Conservation (phyloP, 2,888 invertebrate species). For the Drosophila affinis region DNA sequence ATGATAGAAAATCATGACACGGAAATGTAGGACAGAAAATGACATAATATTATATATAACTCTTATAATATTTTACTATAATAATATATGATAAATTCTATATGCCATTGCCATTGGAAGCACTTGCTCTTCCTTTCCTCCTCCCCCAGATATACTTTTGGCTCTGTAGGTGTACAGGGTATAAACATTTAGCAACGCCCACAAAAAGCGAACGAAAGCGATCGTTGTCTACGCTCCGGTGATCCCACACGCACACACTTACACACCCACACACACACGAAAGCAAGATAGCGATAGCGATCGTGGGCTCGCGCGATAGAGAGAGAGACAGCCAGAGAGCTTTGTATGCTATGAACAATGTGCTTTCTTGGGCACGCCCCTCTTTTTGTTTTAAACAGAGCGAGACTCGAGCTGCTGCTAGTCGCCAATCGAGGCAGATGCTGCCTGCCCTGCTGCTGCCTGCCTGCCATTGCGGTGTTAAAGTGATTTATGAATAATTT, state of each 20-base stretch:
- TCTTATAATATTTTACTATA: too few species aligned
- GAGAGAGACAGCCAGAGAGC: conserved; percentile 10
- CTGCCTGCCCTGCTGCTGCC: neutral
- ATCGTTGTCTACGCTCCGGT: conserved; percentile 31
- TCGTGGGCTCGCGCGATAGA: neutral
- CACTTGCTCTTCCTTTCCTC: too few species aligned
- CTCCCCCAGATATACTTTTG: neutral
- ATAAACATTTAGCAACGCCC: conserved; percentile 32
- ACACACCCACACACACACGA: conserved; percentile 17
- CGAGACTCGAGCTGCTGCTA: conserved; percentile 11
- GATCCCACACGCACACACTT: conserved; percentile 6
- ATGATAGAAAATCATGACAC: too few species aligned
- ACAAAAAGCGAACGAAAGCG: conserved; percentile 33
- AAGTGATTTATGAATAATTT: conserved; percentile 67
- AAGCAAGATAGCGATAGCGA: conserved; percentile 26
- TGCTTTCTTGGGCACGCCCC: conserved; percentile 58
- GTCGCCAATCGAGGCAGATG: conserved; percentile 62
- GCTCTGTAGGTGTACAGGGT: neutral
- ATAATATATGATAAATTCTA: too few species aligned
- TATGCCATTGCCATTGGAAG: too few species aligned
- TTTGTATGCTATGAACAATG: conserved; percentile 7
- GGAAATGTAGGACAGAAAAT: too few species aligned
- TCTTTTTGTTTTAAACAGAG: conserved; percentile 50
- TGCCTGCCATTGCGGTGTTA: conserved; percentile 19
- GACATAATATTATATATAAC: too few species aligned